Percentiles rank a stretch among this genome's conserved stretches.
Evolutionary conservation across 2,888 invertebrate genomes (phyloP).

Genomic region (Pristionchus maxplancki): DNA sequence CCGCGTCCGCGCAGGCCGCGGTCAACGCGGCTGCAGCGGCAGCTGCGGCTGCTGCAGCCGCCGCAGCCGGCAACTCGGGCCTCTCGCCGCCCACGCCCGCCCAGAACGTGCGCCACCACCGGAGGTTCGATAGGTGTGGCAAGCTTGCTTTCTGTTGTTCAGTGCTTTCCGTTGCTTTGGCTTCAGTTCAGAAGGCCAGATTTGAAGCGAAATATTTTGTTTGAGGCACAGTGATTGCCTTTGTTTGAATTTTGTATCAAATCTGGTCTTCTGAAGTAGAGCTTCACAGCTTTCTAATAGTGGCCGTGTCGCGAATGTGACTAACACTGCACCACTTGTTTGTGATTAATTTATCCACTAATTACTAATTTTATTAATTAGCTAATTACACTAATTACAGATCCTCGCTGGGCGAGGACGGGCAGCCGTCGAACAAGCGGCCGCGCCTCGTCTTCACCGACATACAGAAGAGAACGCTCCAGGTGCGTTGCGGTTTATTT

Average conservation of each 20-base stretch:
- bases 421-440: slow-evolving; percentile 84
- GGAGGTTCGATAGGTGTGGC: slow-evolving; percentile 34
- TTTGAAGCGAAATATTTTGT: too few species aligned
- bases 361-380: background rate
- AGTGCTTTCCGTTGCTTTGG: background rate
- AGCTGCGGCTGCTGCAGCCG: background rate
- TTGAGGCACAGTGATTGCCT: too few species aligned
- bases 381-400: background rate
- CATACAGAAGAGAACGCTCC: slow-evolving; percentile 98
- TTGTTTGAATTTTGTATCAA: too few species aligned
- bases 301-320: background rate
- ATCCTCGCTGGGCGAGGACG: slow-evolving; percentile 57
- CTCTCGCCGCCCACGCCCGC: slow-evolving; percentile 76
- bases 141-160: background rate
- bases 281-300: background rate
- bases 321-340: too few species aligned
- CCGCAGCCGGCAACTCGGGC: background rate
- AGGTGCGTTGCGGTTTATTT: slow-evolving; percentile 59
- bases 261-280: too few species aligned
- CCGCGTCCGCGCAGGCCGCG: background rate
- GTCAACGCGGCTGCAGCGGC: background rate
- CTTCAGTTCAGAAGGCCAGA: background rate
- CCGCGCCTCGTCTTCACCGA: slow-evolving; percentile 99
- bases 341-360: background rate
- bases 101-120: slow-evolving; percentile 71